Evolutionary conservation across 2,797 vertebrate species (phyloP), one percentile per base, ranked within the genome.

Genomic region (Centroberyx gerrardi): DNA sequence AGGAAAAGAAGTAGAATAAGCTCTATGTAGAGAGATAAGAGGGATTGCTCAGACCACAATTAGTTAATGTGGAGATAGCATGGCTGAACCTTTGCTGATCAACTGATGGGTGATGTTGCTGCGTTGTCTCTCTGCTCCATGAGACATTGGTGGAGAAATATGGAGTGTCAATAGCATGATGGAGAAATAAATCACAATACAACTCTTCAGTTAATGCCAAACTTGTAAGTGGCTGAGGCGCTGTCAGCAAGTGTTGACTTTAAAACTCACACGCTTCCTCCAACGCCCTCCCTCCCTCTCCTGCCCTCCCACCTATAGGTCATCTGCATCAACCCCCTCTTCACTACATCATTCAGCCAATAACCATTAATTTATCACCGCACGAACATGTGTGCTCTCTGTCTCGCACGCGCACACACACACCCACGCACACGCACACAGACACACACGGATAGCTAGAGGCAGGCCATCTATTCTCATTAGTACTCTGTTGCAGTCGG

Each of bases 391-490:
- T 62, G 58, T 15, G 52, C 68, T 55, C 65, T 76, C 38, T 51
- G 72, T 29, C 61, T 33, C 58, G 13, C 36, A 49, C 27, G 59
- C 40, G 28, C 58, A 72, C 59, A 51, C 51, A 51, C 52, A n/a
- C 65, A 42, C 64, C 65, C 68, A 63, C 59, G 28, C 67, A 74
- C 71, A 66, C 78, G 65, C 52, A 49, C 36, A 52, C 64, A 69
- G 5, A 13, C 78, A 72, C 80, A 85, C 80, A 86, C 15, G 76
- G 62, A 83, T 64, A 49, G 81, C 92, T 88, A 5, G 68, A 89
- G 89, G 89, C 87, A 68, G 78, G 59, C 84, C 80, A 92, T 93
- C 86, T 63, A 92, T 94, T 89, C 90, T 94, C 93, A 93, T 93
- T 93, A 93, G 91, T 86, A 78, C 86, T 83, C 88, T 59, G 82